phyloP scores from a whole-genome alignment of 2,888 invertebrate species.

The Hirtodrosophila duncani region DNA sequence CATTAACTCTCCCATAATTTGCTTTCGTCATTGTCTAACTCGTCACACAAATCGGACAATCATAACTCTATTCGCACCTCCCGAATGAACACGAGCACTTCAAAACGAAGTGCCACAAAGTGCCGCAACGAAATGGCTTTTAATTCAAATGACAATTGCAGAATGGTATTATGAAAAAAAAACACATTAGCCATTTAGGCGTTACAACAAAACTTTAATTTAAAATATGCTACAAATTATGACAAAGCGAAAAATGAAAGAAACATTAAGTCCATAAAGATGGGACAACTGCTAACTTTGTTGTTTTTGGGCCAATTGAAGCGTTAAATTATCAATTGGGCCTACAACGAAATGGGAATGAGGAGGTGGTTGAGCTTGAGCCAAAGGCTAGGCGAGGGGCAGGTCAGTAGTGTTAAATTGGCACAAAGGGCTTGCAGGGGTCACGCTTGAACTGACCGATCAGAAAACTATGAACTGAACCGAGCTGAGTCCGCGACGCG shows the following conservation, averaged over 20 bases:
- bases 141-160: conserved; percentile 65
- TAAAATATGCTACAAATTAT: conserved; percentile 56
- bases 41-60: too few relatives aligned
- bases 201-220: conserved; percentile 30
- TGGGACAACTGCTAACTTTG: conserved; percentile 28
- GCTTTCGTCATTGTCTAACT: too few relatives aligned
- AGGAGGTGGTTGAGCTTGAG: too few relatives aligned
- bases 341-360: conserved; percentile 38
- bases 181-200: conserved; percentile 30
- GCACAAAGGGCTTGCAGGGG: conserved; percentile 45
- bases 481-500: conserved; percentile 2
- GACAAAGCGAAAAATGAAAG: conserved; percentile 47
- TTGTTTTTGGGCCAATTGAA: conserved; percentile 55
- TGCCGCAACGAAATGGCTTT: conserved; percentile 43
- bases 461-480: conserved; percentile 20
- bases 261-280: conserved; percentile 17
- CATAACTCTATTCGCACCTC: too few relatives aligned
- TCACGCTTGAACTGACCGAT: conserved; percentile 56
- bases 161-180: conserved; percentile 30
- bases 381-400: conserved; percentile 28
- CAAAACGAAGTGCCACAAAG: conserved; percentile 15
- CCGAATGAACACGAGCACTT: too few relatives aligned
- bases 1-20: too few relatives aligned
- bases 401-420: conserved; percentile 64
- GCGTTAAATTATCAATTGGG: conserved; percentile 74